Conservation (phyloP, 2,888 invertebrate genomes). For the Venusia cambrica region DNA sequence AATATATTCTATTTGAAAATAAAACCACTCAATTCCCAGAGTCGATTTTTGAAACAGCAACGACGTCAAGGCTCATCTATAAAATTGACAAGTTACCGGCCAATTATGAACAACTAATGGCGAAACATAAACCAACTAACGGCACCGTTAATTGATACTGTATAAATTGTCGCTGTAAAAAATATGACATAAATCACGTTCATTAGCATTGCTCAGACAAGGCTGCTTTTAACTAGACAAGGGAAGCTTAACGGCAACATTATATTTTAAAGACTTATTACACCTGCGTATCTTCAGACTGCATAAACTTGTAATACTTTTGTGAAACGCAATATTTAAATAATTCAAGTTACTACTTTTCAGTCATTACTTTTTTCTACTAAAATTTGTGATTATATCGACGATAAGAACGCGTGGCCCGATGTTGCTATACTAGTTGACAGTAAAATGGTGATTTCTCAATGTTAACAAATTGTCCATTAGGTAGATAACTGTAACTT, state of each 20-base stretch:
- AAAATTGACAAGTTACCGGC: constrained; percentile 36
- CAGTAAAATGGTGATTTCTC: too few relatives aligned
- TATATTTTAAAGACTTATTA: not conserved
- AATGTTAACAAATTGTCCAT: too few relatives aligned
- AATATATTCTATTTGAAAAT: too few relatives aligned
- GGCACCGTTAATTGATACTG: constrained; percentile 31
- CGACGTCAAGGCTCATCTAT: constrained; percentile 35
- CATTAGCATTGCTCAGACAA: constrained; percentile 22
- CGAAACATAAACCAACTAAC: constrained; percentile 31
- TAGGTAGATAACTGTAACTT: too few relatives aligned
- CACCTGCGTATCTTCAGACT: too few relatives aligned
- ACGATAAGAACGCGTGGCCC: too few relatives aligned
- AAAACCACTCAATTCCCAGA: constrained; percentile 11
- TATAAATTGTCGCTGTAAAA: constrained; percentile 29
- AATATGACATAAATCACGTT: constrained; percentile 30
- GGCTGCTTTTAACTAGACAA: constrained; percentile 9
- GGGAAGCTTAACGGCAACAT: not conserved
- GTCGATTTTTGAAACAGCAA: constrained; percentile 9
- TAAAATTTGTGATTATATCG: too few relatives aligned
- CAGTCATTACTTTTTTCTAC: too few relatives aligned
- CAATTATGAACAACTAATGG: constrained; percentile 38
- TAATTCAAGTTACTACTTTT: too few relatives aligned
- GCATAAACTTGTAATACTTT: too few relatives aligned
- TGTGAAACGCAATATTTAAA: too few relatives aligned
- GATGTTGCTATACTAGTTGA: too few relatives aligned